Percentiles rank a stretch among this genome's conserved stretches.
These are phyloP conservation scores for Thaumetopoea pityocampa DNA, from an alignment of 1,140 invertebrate species.

Conservation along the genomic window DNA sequence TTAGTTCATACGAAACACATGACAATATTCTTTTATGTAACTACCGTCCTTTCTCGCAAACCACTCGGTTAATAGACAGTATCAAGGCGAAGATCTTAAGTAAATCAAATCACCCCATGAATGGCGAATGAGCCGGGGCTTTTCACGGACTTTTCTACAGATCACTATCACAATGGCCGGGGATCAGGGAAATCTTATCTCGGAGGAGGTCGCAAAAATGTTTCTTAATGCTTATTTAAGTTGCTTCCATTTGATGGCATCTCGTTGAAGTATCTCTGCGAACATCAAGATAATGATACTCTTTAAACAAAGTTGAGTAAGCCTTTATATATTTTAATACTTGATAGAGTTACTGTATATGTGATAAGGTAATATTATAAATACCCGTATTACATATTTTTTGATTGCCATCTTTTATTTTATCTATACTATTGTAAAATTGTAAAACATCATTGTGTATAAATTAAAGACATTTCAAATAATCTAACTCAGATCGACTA, in stretches of 20 bases:
- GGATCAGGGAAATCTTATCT: slow-evolving; percentile 68
- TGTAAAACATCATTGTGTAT: too few species aligned
- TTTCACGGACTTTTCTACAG: slow-evolving; percentile 63
- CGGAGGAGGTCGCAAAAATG: slow-evolving; percentile 55
- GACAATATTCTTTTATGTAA: slow-evolving; percentile 42
- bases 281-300: too few species aligned
- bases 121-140: slow-evolving; percentile 67
- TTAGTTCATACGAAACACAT: too few species aligned
- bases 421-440: too few species aligned
- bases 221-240: slow-evolving; percentile 70
- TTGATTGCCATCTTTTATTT: too few species aligned
- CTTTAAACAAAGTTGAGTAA: slow-evolving; percentile 9
- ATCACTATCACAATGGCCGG: slow-evolving; percentile 69
- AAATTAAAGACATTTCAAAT: too few species aligned
- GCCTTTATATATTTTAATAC: too few species aligned
- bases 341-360: too few species aligned
- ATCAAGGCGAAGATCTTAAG: slow-evolving; percentile 70
- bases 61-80: slow-evolving; percentile 68
- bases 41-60: slow-evolving; percentile 34
- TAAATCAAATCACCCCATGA: slow-evolving; percentile 74
- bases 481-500: too few species aligned
- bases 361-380: too few species aligned
- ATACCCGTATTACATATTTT: too few species aligned
- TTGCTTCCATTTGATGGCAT: slow-evolving; percentile 55
- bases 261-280: slow-evolving; percentile 22